Base-by-base conservation (phyloP, 2,113 vertebrate genomes). In the Corythornis vintsioides region DNA sequence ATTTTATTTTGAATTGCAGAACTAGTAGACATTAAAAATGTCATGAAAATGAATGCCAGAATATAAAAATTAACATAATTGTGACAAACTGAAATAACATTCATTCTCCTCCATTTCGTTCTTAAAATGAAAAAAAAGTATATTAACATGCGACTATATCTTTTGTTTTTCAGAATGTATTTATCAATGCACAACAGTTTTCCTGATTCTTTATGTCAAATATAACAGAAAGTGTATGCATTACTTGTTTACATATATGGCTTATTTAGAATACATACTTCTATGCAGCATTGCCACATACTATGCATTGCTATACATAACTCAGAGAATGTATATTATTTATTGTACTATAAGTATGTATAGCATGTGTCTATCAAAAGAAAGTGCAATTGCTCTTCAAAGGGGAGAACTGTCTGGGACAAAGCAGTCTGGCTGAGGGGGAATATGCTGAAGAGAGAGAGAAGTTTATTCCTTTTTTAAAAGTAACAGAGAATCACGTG, bases 401-500 rank as follows among this genome's bases (percentile, higher is more conserved):
- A 56, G 22, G 14, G 31, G 7, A 60, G 42, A 47, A 35, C 15
- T n/a, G 4, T 18, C 43, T 40, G 75, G 63, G 7, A 1, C 2
- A 19, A 84, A 80, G 45, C 28, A 59, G 31, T 19, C 52, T 80
- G 33, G 19, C 26, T 71, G 26, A 79, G 13, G 10, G 38, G 16
- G 29, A 60, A 48, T 1, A 4, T 0, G 1, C 6, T 55, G 19
- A 20, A 47, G 19, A 83, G 33, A n/a, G 4, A 40, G 7, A 72
- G 14, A 60, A 29, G 3, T 64, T 28, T 74, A 13, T 21, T 79
- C 29, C 19, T 25, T 33, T 29, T 53, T 74, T 48, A 26, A 35
- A 70, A 48, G 7, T 43, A 59, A 69, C 38, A 13, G 28, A 60
- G 40, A 40, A 45, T 0, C 5, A 13, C 24, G 6, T 52, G 14